Percentiles rank a stretch among this genome's conserved stretches.
These are phyloP conservation scores for Callaeas wilsoni DNA, from an alignment of 2,113 vertebrate genomes.

Conservation along the genomic window DNA sequence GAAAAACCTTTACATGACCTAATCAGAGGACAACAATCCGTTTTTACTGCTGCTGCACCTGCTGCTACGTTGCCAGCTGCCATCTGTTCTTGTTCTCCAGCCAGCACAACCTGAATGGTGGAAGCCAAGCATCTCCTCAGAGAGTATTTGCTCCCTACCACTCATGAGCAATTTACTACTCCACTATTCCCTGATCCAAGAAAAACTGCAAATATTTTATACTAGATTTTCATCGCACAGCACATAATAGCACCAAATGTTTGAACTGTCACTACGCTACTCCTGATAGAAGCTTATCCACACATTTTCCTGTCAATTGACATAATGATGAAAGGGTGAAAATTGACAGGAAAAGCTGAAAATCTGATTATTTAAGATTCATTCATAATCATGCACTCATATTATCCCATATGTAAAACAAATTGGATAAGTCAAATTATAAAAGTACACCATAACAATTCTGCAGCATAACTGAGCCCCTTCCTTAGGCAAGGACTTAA, in stretches of 20 bases:
- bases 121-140: conserved; percentile 11
- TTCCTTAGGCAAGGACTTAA: conserved; percentile 21
- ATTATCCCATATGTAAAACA: background rate
- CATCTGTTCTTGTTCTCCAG: conserved; percentile 45
- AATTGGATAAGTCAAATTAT: background rate
- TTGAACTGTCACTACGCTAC: background rate
- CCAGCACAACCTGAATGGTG: conserved; percentile 18
- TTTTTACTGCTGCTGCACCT: conserved; percentile 45
- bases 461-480: background rate
- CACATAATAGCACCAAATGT: background rate
- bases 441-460: background rate
- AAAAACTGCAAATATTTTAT: background rate
- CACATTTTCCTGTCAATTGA: background rate
- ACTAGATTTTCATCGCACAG: background rate
- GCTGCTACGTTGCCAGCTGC: conserved; percentile 22
- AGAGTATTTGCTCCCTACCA: background rate
- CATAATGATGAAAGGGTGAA: background rate
- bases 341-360: background rate
- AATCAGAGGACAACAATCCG: conserved; percentile 39
- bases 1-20: conserved; percentile 21
- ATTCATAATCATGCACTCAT: background rate
- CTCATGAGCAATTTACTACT: background rate
- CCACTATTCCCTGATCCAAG: background rate
- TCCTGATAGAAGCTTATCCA: background rate
- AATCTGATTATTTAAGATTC: background rate